Evolutionary conservation across 1,140 invertebrate species (phyloP).

Genomic region (Eriocheir sinensis): DNA sequence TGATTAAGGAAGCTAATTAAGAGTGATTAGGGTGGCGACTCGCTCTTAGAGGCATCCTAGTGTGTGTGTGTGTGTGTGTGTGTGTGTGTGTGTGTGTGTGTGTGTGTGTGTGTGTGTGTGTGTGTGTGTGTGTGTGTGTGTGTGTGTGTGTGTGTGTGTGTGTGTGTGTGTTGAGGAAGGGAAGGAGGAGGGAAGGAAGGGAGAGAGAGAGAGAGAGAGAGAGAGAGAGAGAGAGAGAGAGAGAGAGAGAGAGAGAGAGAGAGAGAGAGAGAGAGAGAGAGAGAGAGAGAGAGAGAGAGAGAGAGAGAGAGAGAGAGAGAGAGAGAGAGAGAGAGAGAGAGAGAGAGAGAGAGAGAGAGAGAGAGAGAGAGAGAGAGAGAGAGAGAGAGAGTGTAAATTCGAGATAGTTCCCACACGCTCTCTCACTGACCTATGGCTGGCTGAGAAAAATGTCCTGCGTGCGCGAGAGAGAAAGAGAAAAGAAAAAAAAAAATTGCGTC

Average conservation of each 20-base stretch:
- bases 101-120: neutral
- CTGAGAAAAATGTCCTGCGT: no score
- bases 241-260: no score
- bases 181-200: neutral
- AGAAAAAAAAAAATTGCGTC: neutral
- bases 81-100: neutral
- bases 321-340: conserved; percentile 19
- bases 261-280: no score
- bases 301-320: no score
- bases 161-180: neutral
- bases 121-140: neutral
- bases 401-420: no score
- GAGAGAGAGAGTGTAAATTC: neutral
- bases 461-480: neutral
- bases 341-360: conserved; percentile 4
- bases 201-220: neutral
- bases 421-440: no score
- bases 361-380: conserved; percentile 4
- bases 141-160: conserved; percentile 14
- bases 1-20: neutral
- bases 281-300: no score
- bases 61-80: no score
- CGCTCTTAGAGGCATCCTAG: neutral
- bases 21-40: neutral
- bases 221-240: no score